Evolutionary conservation across 2,113 vertebrate genomes (phyloP).

Genomic region (Mirounga angustirostris): DNA sequence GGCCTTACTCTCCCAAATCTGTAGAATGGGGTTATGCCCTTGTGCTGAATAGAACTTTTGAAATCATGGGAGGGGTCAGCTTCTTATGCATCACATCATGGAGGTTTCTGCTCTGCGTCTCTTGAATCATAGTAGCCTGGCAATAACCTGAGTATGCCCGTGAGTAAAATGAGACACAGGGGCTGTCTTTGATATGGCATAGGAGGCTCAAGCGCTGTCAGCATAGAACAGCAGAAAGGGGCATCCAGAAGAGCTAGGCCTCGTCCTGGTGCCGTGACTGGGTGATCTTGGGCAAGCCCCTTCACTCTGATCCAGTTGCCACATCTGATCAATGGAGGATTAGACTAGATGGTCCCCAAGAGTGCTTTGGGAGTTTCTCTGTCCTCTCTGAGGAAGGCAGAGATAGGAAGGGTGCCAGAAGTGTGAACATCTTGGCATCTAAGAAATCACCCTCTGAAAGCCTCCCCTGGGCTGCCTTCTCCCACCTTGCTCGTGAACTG

Average conservation of each 20-base stretch:
- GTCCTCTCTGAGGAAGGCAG: background rate
- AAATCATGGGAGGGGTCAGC: background rate
- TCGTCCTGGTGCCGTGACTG: background rate
- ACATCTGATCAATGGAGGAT: background rate
- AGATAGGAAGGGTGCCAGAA: background rate
- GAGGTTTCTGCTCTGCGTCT: background rate
- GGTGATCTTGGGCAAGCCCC: background rate
- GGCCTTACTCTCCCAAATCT: background rate
- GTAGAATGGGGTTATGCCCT: background rate
- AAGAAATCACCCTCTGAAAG: background rate
- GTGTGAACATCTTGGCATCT: background rate
- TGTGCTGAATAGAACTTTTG: background rate
- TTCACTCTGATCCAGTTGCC: background rate
- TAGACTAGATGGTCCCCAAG: background rate
- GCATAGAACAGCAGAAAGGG: background rate
- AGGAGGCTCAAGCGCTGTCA: background rate
- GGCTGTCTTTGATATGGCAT: background rate
- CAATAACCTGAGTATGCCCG: background rate
- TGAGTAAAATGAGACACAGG: background rate
- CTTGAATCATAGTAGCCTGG: background rate
- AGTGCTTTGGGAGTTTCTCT: background rate
- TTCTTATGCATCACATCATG: fast-evolving
- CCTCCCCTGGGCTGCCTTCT: background rate
- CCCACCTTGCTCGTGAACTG: background rate
- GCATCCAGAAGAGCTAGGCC: background rate